A percentile compares a stretch with the other conserved stretches of the same genome.
phyloP scores from a whole-genome alignment of 2,113 vertebrate species.

The Rhineura floridana region DNA sequence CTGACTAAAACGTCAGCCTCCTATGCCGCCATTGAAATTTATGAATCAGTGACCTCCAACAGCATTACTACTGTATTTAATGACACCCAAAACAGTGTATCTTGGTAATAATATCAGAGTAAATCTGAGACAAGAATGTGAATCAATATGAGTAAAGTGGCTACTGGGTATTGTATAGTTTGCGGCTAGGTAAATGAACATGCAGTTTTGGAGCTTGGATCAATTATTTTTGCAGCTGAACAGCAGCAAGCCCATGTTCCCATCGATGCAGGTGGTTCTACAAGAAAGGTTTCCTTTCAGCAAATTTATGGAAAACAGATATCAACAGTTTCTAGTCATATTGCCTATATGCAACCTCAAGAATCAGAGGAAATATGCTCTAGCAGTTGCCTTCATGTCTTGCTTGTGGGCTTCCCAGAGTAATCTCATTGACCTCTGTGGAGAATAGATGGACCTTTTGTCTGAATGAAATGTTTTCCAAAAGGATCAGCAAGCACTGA shows the following conservation, averaged over 20 bases:
- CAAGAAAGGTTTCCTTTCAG: rapidly evolving
- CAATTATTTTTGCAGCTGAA: neutral
- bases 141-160: slow-evolving; percentile 16
- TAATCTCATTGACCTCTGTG: neutral
- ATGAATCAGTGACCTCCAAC: no score
- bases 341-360: no score
- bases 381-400: no score
- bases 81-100: neutral
- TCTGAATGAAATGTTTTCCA: neutral
- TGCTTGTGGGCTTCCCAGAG: no score
- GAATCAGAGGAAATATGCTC: no score
- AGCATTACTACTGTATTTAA: neutral
- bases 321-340: neutral
- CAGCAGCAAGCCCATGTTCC: neutral
- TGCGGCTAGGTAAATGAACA: slow-evolving; percentile 33
- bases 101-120: slow-evolving; percentile 13
- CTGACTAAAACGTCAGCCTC: no score
- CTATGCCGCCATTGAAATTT: no score
- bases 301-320: neutral
- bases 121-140: neutral
- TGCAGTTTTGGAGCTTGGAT: slow-evolving; percentile 33
- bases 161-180: slow-evolving; percentile 13
- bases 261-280: neutral
- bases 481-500: no score
- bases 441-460: neutral